Evolutionary conservation across 2,888 invertebrate genomes (phyloP), one percentile per base, ranked within the genome.

Genomic region (Ennomos quercinarius): DNA sequence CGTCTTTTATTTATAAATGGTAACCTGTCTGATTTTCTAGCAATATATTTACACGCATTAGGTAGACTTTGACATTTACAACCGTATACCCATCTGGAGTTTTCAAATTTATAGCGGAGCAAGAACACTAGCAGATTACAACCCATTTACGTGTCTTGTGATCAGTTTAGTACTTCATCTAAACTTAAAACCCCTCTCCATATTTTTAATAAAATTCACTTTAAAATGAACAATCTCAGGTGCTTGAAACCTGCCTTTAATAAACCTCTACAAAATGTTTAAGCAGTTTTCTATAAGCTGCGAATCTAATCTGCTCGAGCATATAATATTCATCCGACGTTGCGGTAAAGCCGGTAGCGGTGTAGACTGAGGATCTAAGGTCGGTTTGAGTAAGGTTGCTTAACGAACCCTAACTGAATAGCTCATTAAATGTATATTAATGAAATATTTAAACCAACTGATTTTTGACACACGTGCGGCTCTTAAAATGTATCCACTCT

Each of bases 301-400:
- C 56, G 67, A 67, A 74, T 76, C 66, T 73, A 77, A 81, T 80
- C 73, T 73, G 66, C 62, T 64, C 66, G 63, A 73, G 70, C 72
- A 72, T 78, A 77, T 78, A 80, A 77, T 75, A 81, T 80, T 78
- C 71, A 80, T 74, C 75, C 72, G 72, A 66, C 72, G 67, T 69
- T 45, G 61, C 46, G 64, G 66, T 45, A 40, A 12, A 47, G 51
- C 51, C 60, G 43, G 60, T 47, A 50, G 54, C 59, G 43, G 37
- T 55, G 17, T 59, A 47, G 55, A 39, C 51, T 12, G 37, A 12
- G 55, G 48, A 10, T 35, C 55, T 40, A 36, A 45, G 57, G 54
- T 17, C 41, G 34, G 46, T 57, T 54, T 38, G 48, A 64, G 59
- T 50, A 41, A 45, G 54, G 59, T 49, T 34, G 38, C 5, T 13